Evolutionary conservation across 2,797 vertebrate species (phyloP), one percentile per base, ranked within the genome.

Genomic region (Neostethus bicornis): DNA sequence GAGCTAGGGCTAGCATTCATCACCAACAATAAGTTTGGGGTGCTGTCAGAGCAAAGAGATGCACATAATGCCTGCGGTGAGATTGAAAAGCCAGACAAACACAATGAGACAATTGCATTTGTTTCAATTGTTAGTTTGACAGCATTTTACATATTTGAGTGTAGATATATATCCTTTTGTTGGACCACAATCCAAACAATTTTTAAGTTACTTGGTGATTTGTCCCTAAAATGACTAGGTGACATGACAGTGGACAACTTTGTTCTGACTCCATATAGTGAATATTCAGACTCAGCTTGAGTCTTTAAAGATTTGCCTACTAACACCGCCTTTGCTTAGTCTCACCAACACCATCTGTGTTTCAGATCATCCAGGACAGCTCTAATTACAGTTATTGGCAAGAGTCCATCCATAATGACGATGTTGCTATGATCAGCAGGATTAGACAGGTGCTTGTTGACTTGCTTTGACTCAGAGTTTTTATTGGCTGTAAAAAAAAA

Each of bases 361-460:
- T 80, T 81, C 78, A 85, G 81, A 90, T 89, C 85, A 79, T 66
- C 79, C 66, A 66, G 65, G 70, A 60, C 81, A 70, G 65, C 62
- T 76, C 82, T 90, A 89, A 90, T 90, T 87, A 85, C 79, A 76
- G 78, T 85, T 77, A 73, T 72, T 79, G 81, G 66, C 85, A 79
- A 71, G 72, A 77, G 53, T 69, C 74, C 66, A 70, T 77, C 82
- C 83, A 88, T 89, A 91, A 90, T 83, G 68, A 80, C 78, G 80
- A 80, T 72, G 85, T 80, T 80, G 85, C 87, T 85, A 84, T 84
- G 80, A 87, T 90, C 87, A 91, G 85, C 88, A 86, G 81, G 87
- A 91, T 91, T 92, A 90, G 84, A 84, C 81, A 80, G 72, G 80
- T 86, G 80, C 85, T 86, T 70, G 84, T 81, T 51, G 17, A 79